A percentile compares a stretch with the other conserved stretches of the same genome.
Conservation (phyloP, 2,113 vertebrate species). For the Chamaetylas fuelleborni region DNA sequence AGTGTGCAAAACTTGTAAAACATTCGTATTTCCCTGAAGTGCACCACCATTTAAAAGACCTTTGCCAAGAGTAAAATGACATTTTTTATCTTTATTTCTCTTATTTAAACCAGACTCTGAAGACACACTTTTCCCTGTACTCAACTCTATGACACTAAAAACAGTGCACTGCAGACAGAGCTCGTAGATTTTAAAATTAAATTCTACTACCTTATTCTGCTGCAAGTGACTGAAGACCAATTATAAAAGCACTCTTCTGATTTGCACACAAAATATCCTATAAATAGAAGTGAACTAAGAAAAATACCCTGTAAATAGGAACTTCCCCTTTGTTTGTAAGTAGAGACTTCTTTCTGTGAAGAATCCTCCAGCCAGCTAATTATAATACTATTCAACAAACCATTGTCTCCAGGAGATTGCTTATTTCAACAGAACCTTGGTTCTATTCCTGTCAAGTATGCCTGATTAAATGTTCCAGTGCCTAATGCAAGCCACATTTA, state of each 20-base stretch:
- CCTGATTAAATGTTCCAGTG: not conserved
- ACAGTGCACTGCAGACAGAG: not conserved
- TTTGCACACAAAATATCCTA: not conserved
- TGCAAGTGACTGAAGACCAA: not conserved
- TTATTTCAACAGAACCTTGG: not conserved
- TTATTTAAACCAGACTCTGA: not conserved
- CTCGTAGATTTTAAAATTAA: not conserved
- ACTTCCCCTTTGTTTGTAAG: not conserved
- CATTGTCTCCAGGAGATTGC: slow-evolving; percentile 1
- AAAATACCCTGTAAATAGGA: not conserved
- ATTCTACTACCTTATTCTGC: not conserved
- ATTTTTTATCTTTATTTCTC: not conserved
- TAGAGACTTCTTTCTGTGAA: not conserved
- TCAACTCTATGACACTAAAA: not conserved
- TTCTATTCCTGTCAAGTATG: not conserved
- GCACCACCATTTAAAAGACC: not conserved
- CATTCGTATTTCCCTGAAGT: not conserved
- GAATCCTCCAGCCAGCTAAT: slow-evolving; percentile 2
- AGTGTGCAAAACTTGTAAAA: not conserved
- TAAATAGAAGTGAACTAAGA: not conserved
- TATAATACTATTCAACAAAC: not conserved
- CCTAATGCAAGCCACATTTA: not conserved
- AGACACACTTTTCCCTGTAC: not conserved
- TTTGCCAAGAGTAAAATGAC: not conserved
- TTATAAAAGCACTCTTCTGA: not conserved